Base-by-base conservation (phyloP, 2,797 vertebrate species). In the Naso thynnoides region DNA sequence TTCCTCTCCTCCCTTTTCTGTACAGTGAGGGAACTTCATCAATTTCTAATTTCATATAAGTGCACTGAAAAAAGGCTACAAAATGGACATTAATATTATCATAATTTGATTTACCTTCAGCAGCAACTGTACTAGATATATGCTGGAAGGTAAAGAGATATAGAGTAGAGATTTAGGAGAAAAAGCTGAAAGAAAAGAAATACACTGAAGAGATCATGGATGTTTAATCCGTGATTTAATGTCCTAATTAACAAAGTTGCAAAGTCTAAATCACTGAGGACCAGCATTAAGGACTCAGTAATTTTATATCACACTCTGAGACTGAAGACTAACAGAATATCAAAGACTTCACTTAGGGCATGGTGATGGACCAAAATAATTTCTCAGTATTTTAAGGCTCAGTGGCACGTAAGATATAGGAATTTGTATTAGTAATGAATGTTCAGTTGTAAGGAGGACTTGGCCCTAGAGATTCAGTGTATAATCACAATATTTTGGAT, bases 71-170 rank as follows among this genome's bases (percentile, higher is more conserved):
- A 49, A 49, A 21, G 7, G 9, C 8, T 27, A 60, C 7, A 19
- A 15, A 50, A 29, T 11, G 6, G 8, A 11, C 9, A 64, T 38
- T 41, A 53, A 47, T 31, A 15, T 6, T 45, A 26, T n/a, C n/a
- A 21, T 3, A 0, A 27, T 33, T 6, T 26, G 10, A 62, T 41
- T 57, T 39, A 63, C 23, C 10, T 23, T 26, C 11, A 36, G 39
- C 52, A 57, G 66, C 31, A 24, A 57, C 14, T 45, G 38, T 24
- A 15, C 58, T 36, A 42, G 29, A 59, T 72, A 23, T 4, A 21
- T 39, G 39, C 58, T 48, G 15, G 21, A 16, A 16, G 19, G 16
- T 38, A 8, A 50, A 41, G 3, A 16, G 18, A 26, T n/a, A 8
- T 4, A 29, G 24, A 50, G 15, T 3, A 10, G 53, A 48, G 53